phyloP scores from a whole-genome alignment of 2,888 invertebrate genomes.

The Nipponacmea schrenckii region DNA sequence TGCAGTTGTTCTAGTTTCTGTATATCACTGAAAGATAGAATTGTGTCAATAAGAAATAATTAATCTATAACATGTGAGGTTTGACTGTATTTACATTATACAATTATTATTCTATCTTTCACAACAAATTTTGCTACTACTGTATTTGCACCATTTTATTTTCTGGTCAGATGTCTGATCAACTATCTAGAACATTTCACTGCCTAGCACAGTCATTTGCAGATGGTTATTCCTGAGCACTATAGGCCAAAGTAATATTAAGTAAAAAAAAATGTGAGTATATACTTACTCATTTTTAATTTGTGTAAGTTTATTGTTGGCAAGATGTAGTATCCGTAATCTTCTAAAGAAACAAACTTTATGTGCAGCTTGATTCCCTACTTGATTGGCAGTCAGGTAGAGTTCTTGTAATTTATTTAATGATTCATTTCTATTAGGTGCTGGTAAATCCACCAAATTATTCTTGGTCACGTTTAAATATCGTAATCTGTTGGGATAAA shows the following conservation, averaged over 20 bases:
- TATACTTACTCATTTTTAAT: slow-evolving; percentile 65
- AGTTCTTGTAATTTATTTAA: slow-evolving; percentile 68
- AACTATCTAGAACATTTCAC: too few relatives aligned
- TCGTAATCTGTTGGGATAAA: slow-evolving; percentile 57
- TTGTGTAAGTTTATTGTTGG: slow-evolving; percentile 67
- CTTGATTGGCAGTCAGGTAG: slow-evolving; percentile 65
- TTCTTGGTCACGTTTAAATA: slow-evolving; percentile 68
- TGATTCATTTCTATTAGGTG: slow-evolving; percentile 61
- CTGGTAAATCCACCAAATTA: slow-evolving; percentile 59
- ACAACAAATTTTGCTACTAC: background rate
- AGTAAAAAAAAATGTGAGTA: too few relatives aligned
- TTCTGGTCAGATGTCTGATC: background rate
- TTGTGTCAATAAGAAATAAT: background rate
- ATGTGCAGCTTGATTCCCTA: slow-evolving; percentile 63
- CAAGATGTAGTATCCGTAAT: slow-evolving; percentile 67
- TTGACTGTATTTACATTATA: background rate
- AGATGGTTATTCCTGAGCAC: too few relatives aligned
- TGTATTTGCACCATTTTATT: background rate
- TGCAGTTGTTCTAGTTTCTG: slow-evolving; percentile 63
- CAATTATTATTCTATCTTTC: background rate
- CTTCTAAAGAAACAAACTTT: slow-evolving; percentile 63
- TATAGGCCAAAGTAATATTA: too few relatives aligned
- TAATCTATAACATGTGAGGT: too few relatives aligned
- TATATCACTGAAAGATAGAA: slow-evolving; percentile 54
- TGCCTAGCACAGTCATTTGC: too few relatives aligned